Percentiles rank a stretch among this genome's conserved stretches.
These are phyloP conservation scores for Spermophilus dauricus DNA, from an alignment of 2,113 vertebrate genomes.

Conservation along the genomic window DNA sequence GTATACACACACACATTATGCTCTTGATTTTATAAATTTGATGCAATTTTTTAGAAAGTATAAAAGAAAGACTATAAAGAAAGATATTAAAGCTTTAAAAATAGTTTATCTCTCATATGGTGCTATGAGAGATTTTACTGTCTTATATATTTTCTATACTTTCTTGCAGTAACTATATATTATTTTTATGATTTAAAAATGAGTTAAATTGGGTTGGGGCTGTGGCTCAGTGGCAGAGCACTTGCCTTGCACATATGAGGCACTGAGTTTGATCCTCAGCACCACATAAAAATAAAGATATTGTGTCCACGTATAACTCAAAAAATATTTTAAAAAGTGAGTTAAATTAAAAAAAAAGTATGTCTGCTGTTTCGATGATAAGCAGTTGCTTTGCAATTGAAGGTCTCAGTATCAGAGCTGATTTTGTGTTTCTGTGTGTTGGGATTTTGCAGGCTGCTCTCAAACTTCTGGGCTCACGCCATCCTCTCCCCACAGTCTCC, in stretches of 20 bases:
- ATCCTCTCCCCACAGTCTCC: background rate
- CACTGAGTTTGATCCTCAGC: too few relatives aligned
- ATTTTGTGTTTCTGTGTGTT: background rate
- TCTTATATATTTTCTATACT: background rate
- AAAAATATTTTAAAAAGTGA: background rate
- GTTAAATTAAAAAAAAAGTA: constrained; percentile 27
- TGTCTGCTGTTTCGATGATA: background rate
- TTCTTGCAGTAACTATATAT: background rate
- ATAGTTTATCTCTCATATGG: background rate
- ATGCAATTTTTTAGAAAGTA: constrained; percentile 37
- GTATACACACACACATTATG: background rate
- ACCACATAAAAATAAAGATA: too few relatives aligned
- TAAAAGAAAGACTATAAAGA: background rate
- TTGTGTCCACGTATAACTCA: too few relatives aligned
- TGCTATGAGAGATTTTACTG: constrained; percentile 1
- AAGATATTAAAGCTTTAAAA: constrained; percentile 40
- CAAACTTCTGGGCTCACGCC: background rate
- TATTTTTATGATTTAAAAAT: constrained; percentile 48
- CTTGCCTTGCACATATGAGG: too few relatives aligned
- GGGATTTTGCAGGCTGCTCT: background rate
- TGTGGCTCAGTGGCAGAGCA: too few relatives aligned
- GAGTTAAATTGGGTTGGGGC: too few relatives aligned
- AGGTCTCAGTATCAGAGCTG: background rate
- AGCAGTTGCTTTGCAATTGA: background rate
- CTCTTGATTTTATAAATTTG: constrained; percentile 19